A percentile compares a stretch with the other conserved stretches of the same genome.
phyloP scores from a whole-genome alignment of 2,797 vertebrate species.

The Dendrocincla tyrannina region DNA sequence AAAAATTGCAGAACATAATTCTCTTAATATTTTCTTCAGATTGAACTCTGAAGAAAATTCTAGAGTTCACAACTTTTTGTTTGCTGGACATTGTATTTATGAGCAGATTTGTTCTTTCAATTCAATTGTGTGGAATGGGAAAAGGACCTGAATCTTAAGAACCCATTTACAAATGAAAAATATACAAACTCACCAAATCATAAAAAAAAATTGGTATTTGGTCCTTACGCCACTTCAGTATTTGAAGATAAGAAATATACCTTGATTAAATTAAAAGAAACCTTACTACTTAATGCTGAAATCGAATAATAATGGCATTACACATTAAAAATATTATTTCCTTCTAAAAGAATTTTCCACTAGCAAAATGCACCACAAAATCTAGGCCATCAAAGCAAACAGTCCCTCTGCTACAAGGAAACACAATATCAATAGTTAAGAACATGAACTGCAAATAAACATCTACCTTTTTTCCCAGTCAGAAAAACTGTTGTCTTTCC shows the following conservation, averaged over 20 bases:
- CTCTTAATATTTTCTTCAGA: not conserved
- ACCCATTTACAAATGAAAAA: not conserved
- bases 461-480: not conserved
- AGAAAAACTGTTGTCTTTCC: not conserved
- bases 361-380: not conserved
- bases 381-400: not conserved
- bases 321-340: not conserved
- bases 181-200: not conserved
- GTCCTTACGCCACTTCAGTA: not conserved
- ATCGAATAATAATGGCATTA: not conserved
- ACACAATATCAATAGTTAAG: not conserved
- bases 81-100: not conserved
- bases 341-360: not conserved
- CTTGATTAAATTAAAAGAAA: not conserved
- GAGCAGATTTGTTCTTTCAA: not conserved
- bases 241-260: not conserved
- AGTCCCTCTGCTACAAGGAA: not conserved
- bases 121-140: not conserved
- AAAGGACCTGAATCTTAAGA: not conserved
- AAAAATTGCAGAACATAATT: not conserved
- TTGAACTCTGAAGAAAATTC: not conserved
- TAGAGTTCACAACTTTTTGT: not conserved
- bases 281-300: not conserved
- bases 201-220: not conserved
- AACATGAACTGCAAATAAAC: not conserved